Base-by-base conservation (phyloP, 2,888 invertebrate genomes). In the Platerodrilus igneus region DNA sequence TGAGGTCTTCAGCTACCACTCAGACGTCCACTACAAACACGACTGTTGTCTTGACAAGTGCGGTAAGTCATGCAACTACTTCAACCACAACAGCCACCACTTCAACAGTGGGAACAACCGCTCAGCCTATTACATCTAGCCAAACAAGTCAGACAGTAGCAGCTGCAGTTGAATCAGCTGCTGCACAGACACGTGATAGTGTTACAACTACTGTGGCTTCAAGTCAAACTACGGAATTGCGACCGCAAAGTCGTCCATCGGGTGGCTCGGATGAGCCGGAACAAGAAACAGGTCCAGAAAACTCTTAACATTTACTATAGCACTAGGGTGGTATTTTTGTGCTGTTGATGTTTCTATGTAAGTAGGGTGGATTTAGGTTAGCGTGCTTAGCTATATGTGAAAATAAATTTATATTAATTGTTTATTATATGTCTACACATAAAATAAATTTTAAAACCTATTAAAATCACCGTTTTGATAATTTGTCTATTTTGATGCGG, bases 21-120 rank as follows among this genome's bases (percentile, higher is more conserved):
- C 67, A 67, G 50, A 67, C 67, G 11, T 62, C 65, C 23, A 59
- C 60, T 36, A 57, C 54, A 26, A 57, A 47, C 37, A 56, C 57
- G 48, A 50, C 48, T 25, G 37, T 48, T 1, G 40, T 44, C 20
- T 21, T 37, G 31, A 34, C 37, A 19, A 41, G 33, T 14, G 40
- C 39, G 31, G 41, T 41, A 7, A 37, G 39, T 21, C 36, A 32
- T 27, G 52, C 51, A 19, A 48, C 74, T 3, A 74, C 75, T 1
- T 74, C 74, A 51, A 75, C 75, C 2, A 64, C 70, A 3, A 71
- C 72, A 1, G 72, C 73, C 40, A 55, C 52, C 16, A 62, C 61
- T n/a, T 41, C 60, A 25, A 64, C 63, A 18, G 66, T 68, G 19
- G 67, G 67, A 18, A 67, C 65, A 3, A 56, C 58, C 7, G 66